These are phyloP conservation scores for Tringa solitaria DNA, from an alignment of 2,113 vertebrate species.

Conservation along the genomic window DNA sequence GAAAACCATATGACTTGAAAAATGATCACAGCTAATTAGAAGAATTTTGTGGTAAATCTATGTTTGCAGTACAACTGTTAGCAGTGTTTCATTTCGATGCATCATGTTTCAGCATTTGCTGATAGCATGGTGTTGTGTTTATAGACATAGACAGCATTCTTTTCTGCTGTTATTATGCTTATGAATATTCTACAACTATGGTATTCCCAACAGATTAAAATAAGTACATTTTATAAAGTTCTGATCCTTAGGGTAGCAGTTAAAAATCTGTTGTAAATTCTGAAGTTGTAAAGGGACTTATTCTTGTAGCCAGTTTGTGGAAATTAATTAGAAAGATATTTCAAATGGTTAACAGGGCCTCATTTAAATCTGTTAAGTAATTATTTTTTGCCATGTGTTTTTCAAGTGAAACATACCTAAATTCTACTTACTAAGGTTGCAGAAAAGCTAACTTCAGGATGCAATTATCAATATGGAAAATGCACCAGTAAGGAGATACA, in stretches of 20 bases:
- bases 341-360: not conserved
- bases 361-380: not conserved
- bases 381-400: not conserved
- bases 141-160: not conserved
- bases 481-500: not conserved
- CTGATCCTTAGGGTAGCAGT: not conserved
- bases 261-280: not conserved
- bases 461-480: not conserved
- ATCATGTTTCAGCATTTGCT: not conserved
- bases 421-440: not conserved
- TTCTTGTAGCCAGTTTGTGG: not conserved
- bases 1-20: slow-evolving; percentile 23
- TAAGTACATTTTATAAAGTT: not conserved
- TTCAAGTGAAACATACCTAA: not conserved
- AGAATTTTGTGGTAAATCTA: not conserved
- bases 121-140: not conserved
- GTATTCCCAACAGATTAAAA: not conserved
- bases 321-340: not conserved
- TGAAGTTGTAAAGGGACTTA: not conserved
- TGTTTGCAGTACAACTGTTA: not conserved
- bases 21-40: not conserved
- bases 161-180: slow-evolving; percentile 10
- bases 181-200: not conserved
- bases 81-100: slow-evolving; percentile 16
- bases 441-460: not conserved